Evolutionary conservation across 1,140 invertebrate species (phyloP), one percentile per base, ranked within the genome.

Genomic region (Calliopsis andreniformis): DNA sequence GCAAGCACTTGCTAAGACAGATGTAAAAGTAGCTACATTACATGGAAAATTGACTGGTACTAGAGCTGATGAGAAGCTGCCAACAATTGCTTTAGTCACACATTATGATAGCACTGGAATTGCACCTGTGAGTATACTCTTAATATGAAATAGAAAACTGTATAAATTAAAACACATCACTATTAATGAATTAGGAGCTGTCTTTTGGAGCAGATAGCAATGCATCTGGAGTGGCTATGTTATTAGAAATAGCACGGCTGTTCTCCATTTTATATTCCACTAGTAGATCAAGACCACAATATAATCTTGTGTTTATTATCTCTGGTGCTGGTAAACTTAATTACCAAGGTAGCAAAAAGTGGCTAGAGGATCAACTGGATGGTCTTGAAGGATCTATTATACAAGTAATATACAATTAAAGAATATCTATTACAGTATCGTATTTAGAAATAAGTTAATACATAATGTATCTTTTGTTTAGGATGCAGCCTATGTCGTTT

Each of bases 281-380:
- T 58, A 91, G 94, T 10, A 94, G 95, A 85, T 97, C 96, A 53
- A 94, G 97, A 82, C 96, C 98, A 8, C 95, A 95, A 76, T 96
- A 96, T 84, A 98, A 99, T 88, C 89, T 99, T 14, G 89, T 99
- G 14, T 99, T 99, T 89, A 92, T 99, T 35, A 91, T 99, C 25
- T 95, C 98, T 58, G 98, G 98, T 47, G 97, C 95, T 75, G 98
- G 98, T 18, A 98, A 99, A 92, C 95, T 98, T 23, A 99, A 99
- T 92, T 99, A 98, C 88, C 96, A 98, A 88, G 97, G 98, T 28
- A 96, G 97, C 47, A 98, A 99, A 92, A 98, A 98, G 87, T 99
- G 98, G 97, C 93, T 99, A 12, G 98, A 99, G 90, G 97, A 98
- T 90, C 96, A 98, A 87, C 90, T 97, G 58, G 97, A 98, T 89